These are phyloP conservation scores for Myiotriccus ornatus DNA, from an alignment of 2,797 vertebrate species.

Conservation along the genomic window DNA sequence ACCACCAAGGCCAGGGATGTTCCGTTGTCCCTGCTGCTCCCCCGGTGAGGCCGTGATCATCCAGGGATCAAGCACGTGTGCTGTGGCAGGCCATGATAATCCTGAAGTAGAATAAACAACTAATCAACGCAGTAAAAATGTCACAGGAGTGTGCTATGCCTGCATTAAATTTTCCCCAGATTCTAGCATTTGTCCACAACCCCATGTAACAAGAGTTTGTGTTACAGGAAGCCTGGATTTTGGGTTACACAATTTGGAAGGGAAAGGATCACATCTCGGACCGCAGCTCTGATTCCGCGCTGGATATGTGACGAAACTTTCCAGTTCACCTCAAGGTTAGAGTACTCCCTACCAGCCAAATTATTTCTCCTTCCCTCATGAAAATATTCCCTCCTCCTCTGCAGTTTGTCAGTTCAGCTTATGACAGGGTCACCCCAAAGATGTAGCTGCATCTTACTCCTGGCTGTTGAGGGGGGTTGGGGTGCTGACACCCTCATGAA, in stretches of 20 bases:
- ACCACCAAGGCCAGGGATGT: not conserved
- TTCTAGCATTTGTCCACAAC: not conserved
- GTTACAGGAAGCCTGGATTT: not conserved
- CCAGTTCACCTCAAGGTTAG: not conserved
- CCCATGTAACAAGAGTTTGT: not conserved
- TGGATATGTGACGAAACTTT: not conserved
- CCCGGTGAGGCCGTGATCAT: not conserved
- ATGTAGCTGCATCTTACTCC: not conserved
- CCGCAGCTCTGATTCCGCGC: rapidly evolving
- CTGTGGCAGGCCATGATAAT: not conserved
- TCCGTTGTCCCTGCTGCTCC: not conserved
- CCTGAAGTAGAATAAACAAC: not conserved
- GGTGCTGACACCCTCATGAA: not conserved
- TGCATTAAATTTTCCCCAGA: not conserved
- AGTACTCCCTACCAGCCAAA: not conserved
- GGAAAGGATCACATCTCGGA: not conserved
- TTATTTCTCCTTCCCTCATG: not conserved
- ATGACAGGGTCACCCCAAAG: not conserved
- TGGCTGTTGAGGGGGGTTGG: not conserved
- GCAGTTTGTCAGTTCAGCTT: not conserved
- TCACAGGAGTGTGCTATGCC: not conserved
- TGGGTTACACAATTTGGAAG: not conserved
- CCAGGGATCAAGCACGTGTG: rapidly evolving
- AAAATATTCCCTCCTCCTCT: not conserved
- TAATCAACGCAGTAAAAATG: not conserved